Evolutionary conservation across 2,113 vertebrate species (phyloP), one percentile per base, ranked within the genome.

Genomic region (Larimichthys crocea): DNA sequence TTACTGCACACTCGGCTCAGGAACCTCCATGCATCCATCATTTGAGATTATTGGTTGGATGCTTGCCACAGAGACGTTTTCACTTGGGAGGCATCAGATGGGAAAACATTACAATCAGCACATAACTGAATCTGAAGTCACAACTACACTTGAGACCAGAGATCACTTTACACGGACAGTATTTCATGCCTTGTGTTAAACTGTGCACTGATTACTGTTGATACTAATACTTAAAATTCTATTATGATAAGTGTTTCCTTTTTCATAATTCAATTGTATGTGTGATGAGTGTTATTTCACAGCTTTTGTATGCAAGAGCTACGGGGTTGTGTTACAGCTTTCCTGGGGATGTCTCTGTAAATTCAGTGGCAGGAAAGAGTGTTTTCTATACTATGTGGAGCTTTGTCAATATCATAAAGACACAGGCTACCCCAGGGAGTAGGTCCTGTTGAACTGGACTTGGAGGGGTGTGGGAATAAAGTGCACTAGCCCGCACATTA

Each of bases 121-220:
- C 67, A 78, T 89, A 85, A 92, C 64, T 79, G 57, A 86, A 89
- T 92, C 74, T 84, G 57, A 82, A 89, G 61, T 86, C 91, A 82
- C 82, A 74, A 22, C 77, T 80, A 31, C 24, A 50, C 63, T 48
- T 19, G 11, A 86, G 80, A 85, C 84, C 85, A 64, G 64, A 57
- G 83, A 85, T 93, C 82, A 24, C 5, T 20, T 92, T 91, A 82
- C 89, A 89, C 3, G 31, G 71, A 31, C 64, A 35, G 49, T 42
- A 77, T 91, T 87, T 76, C 87, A 83, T 83, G 79, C 50, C 48
- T 80, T 0, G 0, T 62, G 65, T 85, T 80, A 59, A 83, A 82
- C 55, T 69, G 55, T 74, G 24, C 60, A 49, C 64, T 82, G 35
- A 84, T 63, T 84, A 62, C 65, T 77, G 53, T 84, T 80, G 76